Evolutionary conservation across 2,113 vertebrate species (phyloP), one percentile per base, ranked within the genome.

Genomic region (Plotosus lineatus): DNA sequence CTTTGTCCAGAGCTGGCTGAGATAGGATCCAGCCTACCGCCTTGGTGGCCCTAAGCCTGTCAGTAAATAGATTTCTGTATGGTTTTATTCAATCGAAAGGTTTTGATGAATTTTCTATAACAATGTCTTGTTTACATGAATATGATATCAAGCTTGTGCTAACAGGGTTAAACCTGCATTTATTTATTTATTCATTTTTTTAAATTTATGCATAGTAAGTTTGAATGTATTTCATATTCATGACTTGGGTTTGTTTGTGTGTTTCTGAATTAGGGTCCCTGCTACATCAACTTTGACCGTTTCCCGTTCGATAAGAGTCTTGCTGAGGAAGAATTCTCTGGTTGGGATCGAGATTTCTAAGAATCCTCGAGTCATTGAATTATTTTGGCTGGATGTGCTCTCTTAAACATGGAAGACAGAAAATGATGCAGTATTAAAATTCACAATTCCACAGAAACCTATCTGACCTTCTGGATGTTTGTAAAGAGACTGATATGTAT

Each of bases 291-390:
- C 89, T 95, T 95, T 85, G 92, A 94, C 84, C 86, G 89, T 14
- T 92, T 93, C 83, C 92, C 93, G 1, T 79, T 72, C 1, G 91
- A 94, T 73, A 89, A 86, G 82, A 86, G 86, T 0, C 87, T 89
- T 15, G 91, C 86, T 0, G 92, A 94, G 1, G 93, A 94, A 66
- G 94, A 95, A 75, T 91, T 93, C 68, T 95, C 91, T 0, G 91
- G 90, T 3, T 95, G 94, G 93, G 95, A 94, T 6, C 82, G 89
- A 15, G 91, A 95, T 66, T 94, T 94, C 90, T 94, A 85, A 92
- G 36, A 38, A 3, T 11, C 3, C 21, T 42, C 10, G 33, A 58
- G 19, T 73, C 31, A 11, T 31, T 21, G 17, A 44, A 7, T 4
- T 40, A n/a, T 19, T 63, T 21, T 3, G 10, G 19, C 66, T 79